Conservation (phyloP, 2,888 invertebrate species). For the Eupelmus urozonus region DNA sequence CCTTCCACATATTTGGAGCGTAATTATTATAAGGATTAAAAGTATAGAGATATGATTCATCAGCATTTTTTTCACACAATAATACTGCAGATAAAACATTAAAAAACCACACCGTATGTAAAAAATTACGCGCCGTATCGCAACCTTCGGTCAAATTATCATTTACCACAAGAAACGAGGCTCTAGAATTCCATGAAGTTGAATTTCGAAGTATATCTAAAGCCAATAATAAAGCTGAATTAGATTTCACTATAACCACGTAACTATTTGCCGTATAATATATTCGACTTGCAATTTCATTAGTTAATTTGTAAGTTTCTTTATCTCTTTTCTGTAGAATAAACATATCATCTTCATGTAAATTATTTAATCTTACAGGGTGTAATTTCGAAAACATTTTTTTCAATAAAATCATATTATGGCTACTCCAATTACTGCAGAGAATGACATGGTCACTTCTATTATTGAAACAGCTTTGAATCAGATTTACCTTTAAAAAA, state of each 20-base stretch:
- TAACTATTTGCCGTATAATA: neutral
- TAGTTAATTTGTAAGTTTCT: neutral
- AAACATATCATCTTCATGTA: neutral
- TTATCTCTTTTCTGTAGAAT: neutral
- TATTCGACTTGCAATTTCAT: neutral
- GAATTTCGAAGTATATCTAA: neutral
- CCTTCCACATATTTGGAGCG: conserved; percentile 20
- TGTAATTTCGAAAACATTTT: neutral
- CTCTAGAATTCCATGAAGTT: conserved; percentile 8
- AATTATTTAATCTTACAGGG: neutral
- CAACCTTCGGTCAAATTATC: neutral
- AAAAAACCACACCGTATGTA: conserved; percentile 13
- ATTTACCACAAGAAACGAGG: neutral
- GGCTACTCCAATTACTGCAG: neutral
- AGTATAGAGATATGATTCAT: neutral
- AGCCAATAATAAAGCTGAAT: neutral
- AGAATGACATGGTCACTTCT: neutral
- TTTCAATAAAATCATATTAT: neutral
- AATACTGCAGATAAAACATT: conserved; percentile 6
- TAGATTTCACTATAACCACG: neutral
- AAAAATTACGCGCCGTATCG: neutral
- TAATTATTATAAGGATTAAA: neutral
- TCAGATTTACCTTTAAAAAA: conserved; percentile 32
- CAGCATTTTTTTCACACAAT: neutral
- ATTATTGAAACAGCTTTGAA: neutral